These are phyloP conservation scores for Carettochelys insculpta DNA, from an alignment of 2,113 vertebrate species.

Conservation along the genomic window DNA sequence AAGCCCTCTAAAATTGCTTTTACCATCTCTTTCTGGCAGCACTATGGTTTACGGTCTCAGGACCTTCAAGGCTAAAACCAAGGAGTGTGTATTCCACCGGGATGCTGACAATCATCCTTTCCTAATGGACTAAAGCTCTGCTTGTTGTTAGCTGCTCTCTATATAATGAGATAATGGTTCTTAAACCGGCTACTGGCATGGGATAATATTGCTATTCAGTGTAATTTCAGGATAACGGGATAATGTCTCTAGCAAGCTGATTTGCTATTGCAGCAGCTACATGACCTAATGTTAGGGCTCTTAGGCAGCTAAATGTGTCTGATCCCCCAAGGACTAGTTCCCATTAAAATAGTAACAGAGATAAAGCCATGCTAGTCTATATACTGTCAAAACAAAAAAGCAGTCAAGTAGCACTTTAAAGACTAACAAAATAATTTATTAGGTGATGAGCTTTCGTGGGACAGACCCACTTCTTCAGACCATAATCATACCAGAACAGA, in stretches of 20 bases:
- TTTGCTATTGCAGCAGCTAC: neutral
- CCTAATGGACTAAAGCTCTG: neutral
- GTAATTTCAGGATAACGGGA: conserved; percentile 8
- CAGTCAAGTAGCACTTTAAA: too few relatives aligned
- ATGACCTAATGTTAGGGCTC: neutral
- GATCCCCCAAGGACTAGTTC: too few relatives aligned
- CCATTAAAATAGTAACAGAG: neutral
- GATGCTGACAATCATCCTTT: neutral
- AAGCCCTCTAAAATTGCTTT: neutral
- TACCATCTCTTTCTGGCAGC: neutral
- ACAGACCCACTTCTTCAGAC: too few relatives aligned
- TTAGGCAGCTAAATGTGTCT: neutral
- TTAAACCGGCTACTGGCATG: neutral
- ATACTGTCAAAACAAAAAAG: too few relatives aligned
- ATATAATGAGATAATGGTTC: neutral
- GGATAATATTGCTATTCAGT: neutral
- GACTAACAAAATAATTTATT: too few relatives aligned
- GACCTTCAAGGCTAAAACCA: neutral
- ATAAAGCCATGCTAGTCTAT: too few relatives aligned
- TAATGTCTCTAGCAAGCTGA: neutral
- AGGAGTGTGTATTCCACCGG: neutral
- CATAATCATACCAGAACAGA: too few relatives aligned
- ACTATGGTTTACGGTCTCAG: neutral
- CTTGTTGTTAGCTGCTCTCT: neutral
- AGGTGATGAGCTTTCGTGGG: too few relatives aligned